These are phyloP conservation scores for Hylaeus volcanicus DNA, from an alignment of 1,140 invertebrate species.

Conservation along the genomic window DNA sequence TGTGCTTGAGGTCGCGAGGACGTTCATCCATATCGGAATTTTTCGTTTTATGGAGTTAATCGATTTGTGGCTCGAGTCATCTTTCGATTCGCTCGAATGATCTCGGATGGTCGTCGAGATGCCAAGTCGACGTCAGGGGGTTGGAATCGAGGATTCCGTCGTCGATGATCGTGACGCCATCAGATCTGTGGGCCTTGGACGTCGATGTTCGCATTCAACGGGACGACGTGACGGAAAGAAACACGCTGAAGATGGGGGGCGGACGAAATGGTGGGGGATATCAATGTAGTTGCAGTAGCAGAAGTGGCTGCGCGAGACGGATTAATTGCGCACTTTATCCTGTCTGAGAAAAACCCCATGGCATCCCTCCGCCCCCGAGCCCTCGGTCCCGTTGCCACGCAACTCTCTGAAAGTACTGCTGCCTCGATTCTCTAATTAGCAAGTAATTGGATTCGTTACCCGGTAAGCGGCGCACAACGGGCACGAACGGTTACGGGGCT, in stretches of 20 bases:
- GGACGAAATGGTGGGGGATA: slow-evolving; percentile 20
- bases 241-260: not conserved
- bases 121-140: not conserved
- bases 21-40: too few relatives aligned
- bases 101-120: not conserved
- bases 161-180: slow-evolving; percentile 18
- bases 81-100: too few relatives aligned
- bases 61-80: too few relatives aligned
- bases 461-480: slow-evolving; percentile 35
- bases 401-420: slow-evolving; percentile 50
- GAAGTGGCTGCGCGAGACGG: slow-evolving; percentile 69
- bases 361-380: slow-evolving; percentile 13
- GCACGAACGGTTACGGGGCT: not conserved
- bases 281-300: slow-evolving; percentile 64
- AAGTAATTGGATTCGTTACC: slow-evolving; percentile 65
- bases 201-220: not conserved
- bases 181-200: slow-evolving; percentile 1
- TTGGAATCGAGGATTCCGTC: not conserved
- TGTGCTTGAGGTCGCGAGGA: too few relatives aligned
- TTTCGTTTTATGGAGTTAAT: too few relatives aligned
- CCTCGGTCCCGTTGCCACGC: slow-evolving; percentile 47
- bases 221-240: slow-evolving; percentile 16
- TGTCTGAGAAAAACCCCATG: slow-evolving; percentile 58
- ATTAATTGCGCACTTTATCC: slow-evolving; percentile 73
- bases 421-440: slow-evolving; percentile 65